Base-by-base conservation (phyloP, 2,888 invertebrate genomes). In the Arrhopalites spinosus region DNA sequence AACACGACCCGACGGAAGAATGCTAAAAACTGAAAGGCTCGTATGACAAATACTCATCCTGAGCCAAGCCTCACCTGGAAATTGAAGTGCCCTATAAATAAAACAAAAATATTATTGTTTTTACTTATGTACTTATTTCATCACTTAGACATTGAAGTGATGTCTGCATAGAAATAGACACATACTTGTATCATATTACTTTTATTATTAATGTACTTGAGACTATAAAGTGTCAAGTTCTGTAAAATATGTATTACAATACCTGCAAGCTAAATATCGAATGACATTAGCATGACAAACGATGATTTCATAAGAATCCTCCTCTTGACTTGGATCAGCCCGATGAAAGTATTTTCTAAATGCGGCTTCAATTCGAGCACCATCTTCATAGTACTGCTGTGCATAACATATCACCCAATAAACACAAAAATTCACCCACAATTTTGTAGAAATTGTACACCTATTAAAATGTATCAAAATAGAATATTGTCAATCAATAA, bases 231-330 rank as follows among this genome's bases (percentile, higher is more conserved):
- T 27, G 29, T 30, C 30, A 64, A 87, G 87, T n/a, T n/a, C n/a
- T n/a, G n/a, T n/a, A n/a, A n/a, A n/a, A n/a, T n/a, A n/a, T n/a
- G n/a, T n/a, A n/a, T n/a, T n/a, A n/a, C n/a, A n/a, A n/a, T 84
- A 93, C 93, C 92, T 90, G 88, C 95, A 95, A n/a, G 94, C 91
- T 84, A 94, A 94, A 86, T 95, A 98, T 66, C 97, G 89, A 84
- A 99, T 99, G 29, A 99, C 98, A 86, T 99, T 99, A 3, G 95
- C 98, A 86, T 99, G 99, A 83, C 98, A 98, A 2, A 99, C 96
- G 73, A 98, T 87, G 61, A 99, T 85, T 47, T 97, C 96, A 85
- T 93, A 95, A 0, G 91, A 90, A 85, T 97, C 96, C 63, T 91
- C 87, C 1, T 89, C 88, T 86, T 98, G 96, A 0, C 88, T 87